Evolutionary conservation across 2,113 vertebrate species (phyloP).

Genomic region (Tangachromis dhanisi): DNA sequence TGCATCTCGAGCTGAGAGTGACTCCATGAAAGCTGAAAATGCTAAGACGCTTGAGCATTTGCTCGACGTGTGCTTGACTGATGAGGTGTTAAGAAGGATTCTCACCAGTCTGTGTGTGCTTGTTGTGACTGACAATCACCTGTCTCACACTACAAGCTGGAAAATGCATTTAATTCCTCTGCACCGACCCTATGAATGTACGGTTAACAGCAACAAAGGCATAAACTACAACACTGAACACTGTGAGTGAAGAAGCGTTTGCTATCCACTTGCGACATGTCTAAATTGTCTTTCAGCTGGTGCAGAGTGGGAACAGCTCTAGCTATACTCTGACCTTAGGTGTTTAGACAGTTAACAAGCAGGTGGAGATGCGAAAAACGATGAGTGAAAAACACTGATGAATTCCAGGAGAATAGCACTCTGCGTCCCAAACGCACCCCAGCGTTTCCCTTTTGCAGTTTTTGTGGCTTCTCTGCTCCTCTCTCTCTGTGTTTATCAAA

Average conservation of each 20-base stretch:
- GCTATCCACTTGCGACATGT: background rate
- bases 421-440: background rate
- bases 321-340: background rate
- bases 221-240: background rate
- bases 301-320: background rate
- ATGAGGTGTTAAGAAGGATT: background rate
- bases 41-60: background rate
- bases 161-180: background rate
- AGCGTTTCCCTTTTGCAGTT: background rate
- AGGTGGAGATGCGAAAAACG: background rate
- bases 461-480: background rate
- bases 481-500: background rate
- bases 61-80: background rate
- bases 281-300: background rate
- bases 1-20: background rate
- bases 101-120: background rate
- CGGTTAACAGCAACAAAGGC: background rate
- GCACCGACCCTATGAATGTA: background rate
- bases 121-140: background rate
- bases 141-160: background rate
- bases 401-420: background rate
- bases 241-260: background rate
- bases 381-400: background rate
- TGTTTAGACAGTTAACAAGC: background rate
- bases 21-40: background rate